Base-by-base conservation (phyloP, 2,888 invertebrate species). In the Cactoblastis cactorum region DNA sequence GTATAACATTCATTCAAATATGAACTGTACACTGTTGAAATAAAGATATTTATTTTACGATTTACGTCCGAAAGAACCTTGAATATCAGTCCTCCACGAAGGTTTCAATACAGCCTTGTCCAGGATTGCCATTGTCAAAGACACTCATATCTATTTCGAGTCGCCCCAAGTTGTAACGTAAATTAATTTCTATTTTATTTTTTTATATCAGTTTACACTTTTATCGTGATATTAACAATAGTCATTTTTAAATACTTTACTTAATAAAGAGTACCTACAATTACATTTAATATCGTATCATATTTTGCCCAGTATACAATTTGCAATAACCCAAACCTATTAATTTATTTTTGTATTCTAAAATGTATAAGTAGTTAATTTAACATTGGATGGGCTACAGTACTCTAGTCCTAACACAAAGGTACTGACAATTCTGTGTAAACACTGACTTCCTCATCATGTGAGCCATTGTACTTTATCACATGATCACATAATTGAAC, bases 91-190 rank as follows among this genome's bases (percentile, higher is more conserved):
- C 65, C 67, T 54, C 57, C 56, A 55, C 53, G 65, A 71, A 74
- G 77, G 74, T 71, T 74, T 64, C 61, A 47, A 55, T 53, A 52
- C 51, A 70, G 63, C 78, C 78, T 76, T 78, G 72, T 63, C 48
- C 59, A 65, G 64, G 61, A 69, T 62, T 67, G 69, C 67, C 77
- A 77, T 62, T 77, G 77, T 73, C 78, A 77, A 75, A 70, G 72
- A 51, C 71, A 66, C 48, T 57, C 51, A 37, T 37, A 37, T 56
- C 53, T 50, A 50, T 52, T 48, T 46, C 15, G 11, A 32, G 17
- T 3, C n/a, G 12, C 3, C 12, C 22, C 4, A 15, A 15, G 9
- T 24, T 22, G n/a, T 12, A 6, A 6, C 28, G 3, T 9, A 28
- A 28, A 2, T 6, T 8, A 28, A 28, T 4, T 6, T 28, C 8